Conservation (phyloP, 37 sponge, comb jelly and placozoan genomes). For the Beroe ovata region DNA sequence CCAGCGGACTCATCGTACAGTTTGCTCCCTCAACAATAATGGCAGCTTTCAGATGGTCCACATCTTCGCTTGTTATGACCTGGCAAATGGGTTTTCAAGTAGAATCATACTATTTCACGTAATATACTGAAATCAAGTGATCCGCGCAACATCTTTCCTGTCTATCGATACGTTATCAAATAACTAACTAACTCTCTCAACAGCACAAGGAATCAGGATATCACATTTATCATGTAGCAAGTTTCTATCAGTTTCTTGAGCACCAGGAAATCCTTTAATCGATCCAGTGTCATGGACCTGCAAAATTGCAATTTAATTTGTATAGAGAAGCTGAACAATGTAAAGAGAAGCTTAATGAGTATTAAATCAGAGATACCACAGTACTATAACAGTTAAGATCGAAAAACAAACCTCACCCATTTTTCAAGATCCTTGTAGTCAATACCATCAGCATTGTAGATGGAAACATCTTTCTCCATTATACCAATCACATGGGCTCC, state of each 20-base stretch:
- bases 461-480: conserved; percentile 86
- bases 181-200: conserved; percentile 71
- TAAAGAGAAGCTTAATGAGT: too few species aligned
- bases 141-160: too few species aligned
- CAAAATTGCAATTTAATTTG: background rate
- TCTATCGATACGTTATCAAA: too few species aligned
- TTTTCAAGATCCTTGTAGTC: conserved; percentile 84
- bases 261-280: conserved; percentile 87
- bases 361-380: too few species aligned
- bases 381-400: too few species aligned
- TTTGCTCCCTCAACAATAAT: conserved; percentile 96
- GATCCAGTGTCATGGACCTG: conserved; percentile 70
- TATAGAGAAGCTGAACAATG: too few species aligned
- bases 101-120: too few species aligned
- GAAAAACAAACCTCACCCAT: conserved; percentile 35
- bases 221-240: conserved; percentile 86
- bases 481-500: conserved; percentile 91
- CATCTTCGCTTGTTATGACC: conserved; percentile 83
- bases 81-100: too few species aligned
- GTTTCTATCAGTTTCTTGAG: conserved; percentile 74
- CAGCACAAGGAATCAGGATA: conserved; percentile 94
- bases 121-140: too few species aligned
- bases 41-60: conserved; percentile 85
- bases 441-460: conserved; percentile 89
- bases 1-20: conserved; percentile 91